Evolutionary conservation across 2,113 vertebrate genomes (phyloP).

Genomic region (Scopus umbretta): DNA sequence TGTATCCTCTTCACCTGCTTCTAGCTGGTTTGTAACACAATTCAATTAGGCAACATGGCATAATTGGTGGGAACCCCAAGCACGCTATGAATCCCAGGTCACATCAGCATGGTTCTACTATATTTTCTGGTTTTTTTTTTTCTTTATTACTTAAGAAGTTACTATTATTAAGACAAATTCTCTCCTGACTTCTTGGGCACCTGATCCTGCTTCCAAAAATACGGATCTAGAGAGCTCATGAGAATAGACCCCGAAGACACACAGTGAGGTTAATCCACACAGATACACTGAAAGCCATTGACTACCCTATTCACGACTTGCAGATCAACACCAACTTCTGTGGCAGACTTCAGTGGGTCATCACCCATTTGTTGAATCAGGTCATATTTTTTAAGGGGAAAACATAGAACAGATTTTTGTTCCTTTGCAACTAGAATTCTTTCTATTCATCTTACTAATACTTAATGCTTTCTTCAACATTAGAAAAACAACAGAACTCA

Average conservation of each 20-base stretch:
- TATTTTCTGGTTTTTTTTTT: not conserved
- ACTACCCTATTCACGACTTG: not conserved
- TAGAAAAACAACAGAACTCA: not conserved
- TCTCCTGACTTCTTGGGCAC: not conserved
- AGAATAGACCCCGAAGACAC: not conserved
- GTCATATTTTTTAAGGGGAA: not conserved
- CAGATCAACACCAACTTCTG: not conserved
- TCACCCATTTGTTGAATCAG: not conserved
- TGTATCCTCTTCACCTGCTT: not conserved
- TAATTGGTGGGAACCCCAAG: not conserved
- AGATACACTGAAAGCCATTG: not conserved
- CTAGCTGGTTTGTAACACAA: not conserved
- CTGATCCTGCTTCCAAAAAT: not conserved
- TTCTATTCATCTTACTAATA: not conserved
- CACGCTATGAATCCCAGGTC: not conserved
- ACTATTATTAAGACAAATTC: not conserved
- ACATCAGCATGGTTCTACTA: not conserved
- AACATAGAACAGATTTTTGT: not conserved
- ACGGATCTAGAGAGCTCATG: not conserved
- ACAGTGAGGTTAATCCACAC: not conserved
- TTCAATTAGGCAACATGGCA: accelerated
- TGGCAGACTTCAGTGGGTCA: not conserved
- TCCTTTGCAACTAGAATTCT: not conserved
- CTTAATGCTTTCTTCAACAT: not conserved
- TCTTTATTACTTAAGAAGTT: not conserved